Evolutionary conservation across 2,797 vertebrate genomes (phyloP), one percentile per base, ranked within the genome.

Genomic region (Amblyopsis hoosieri): DNA sequence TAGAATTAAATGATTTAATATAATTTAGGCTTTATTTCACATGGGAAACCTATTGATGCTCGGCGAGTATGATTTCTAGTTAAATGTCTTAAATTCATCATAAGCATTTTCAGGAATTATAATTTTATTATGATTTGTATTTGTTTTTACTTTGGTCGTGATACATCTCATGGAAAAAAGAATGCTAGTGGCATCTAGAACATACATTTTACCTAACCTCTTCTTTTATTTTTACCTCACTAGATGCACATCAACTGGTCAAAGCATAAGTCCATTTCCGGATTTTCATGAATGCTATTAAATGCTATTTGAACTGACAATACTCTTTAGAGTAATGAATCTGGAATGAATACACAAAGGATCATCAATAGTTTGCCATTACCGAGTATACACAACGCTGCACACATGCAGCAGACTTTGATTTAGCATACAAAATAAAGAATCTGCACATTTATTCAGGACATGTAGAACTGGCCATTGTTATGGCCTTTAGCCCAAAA

Each of bases 71-170:
- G 33, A 37, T 9, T 45, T 6, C 0, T 57, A 63, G 13, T 59
- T 14, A 3, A 3, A 1, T 37, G 2, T 12, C 64, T 60, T 9
- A 66, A 61, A 64, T 1, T 4, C 51, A 1, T 47, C 57, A 62
- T 63, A 0, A 0, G 46, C 7, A 57, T 74, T 76, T 87, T 67
- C 79, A 87, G 83, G 76, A 85, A 73, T 80, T 80, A 68, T 71
- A 82, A 70, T 72, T 91, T 91, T 91, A 91, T 90, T 90, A 79
- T 64, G 69, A 83, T 80, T 85, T 51, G 80, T 74, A 67, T 74
- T 78, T 33, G 73, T 51, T 81, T 71, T 84, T 52, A 82, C 76
- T 90, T 90, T 90, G 86, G 88, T 89, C 84, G 81, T 79, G 73
- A 72, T 80, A 83, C 68, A 83, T 51, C 58, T 75, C 3, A 2